These are phyloP conservation scores for Ranitomeya imitator DNA, from an alignment of 2,113 vertebrate genomes.

Conservation along the genomic window DNA sequence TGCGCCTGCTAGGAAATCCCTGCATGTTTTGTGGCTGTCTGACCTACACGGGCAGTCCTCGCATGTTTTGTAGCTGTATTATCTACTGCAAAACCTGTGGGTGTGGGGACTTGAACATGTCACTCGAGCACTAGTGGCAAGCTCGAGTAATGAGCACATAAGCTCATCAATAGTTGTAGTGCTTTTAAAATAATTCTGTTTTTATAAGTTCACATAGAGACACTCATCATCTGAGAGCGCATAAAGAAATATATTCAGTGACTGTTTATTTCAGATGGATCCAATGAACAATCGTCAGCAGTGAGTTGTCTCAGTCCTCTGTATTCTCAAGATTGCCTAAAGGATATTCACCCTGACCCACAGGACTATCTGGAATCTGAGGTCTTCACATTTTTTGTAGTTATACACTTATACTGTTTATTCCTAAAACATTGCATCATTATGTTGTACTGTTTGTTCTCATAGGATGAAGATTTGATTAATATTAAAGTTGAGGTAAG, in stretches of 20 bases:
- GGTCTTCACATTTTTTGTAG: not conserved
- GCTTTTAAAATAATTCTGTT: not conserved
- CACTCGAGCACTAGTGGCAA: too few relatives aligned
- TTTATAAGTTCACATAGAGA: too few relatives aligned
- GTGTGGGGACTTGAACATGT: too few relatives aligned
- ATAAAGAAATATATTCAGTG: not conserved
- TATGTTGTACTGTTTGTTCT: not conserved
- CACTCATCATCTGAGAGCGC: not conserved
- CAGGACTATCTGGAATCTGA: not conserved
- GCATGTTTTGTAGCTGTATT: too few relatives aligned
- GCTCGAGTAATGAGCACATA: too few relatives aligned
- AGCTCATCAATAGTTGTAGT: too few relatives aligned
- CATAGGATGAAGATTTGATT: not conserved
- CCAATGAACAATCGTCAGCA: not conserved
- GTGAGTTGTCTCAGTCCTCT: not conserved
- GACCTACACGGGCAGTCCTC: too few relatives aligned
- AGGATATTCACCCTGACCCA: not conserved
- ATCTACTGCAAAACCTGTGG: too few relatives aligned
- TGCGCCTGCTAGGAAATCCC: too few relatives aligned
- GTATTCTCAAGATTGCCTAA: not conserved
- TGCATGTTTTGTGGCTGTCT: too few relatives aligned
- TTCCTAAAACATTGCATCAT: not conserved
- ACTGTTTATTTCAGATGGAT: conserved; percentile 15
- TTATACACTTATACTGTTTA: not conserved
- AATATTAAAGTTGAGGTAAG: not conserved